Percentiles rank a stretch among this genome's conserved stretches.
These are phyloP conservation scores for Lepidurus couesii DNA, from an alignment of 1,140 invertebrate genomes.

Conservation along the genomic window DNA sequence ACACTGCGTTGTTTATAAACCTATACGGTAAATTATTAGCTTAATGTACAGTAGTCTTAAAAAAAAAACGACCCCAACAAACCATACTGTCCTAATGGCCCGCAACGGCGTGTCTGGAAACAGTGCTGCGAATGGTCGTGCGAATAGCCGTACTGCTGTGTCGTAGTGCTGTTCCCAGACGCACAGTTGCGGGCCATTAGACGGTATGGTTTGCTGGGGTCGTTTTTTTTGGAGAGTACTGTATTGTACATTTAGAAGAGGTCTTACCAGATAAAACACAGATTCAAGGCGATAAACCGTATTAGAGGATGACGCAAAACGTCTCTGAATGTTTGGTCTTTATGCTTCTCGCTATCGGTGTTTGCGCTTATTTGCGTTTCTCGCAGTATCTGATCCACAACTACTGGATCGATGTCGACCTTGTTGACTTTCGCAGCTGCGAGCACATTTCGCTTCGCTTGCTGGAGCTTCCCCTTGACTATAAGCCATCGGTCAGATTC, in stretches of 20 bases:
- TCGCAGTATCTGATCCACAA: neutral
- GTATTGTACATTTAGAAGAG: neutral
- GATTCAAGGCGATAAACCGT: neutral
- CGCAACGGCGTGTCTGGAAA: too few relatives aligned
- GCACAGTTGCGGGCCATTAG: too few relatives aligned
- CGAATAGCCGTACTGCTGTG: too few relatives aligned
- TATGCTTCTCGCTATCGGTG: neutral
- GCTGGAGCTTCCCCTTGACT: conserved; percentile 41
- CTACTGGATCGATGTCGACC: neutral
- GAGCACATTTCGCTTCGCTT: conserved; percentile 41
- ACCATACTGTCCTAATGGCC: too few relatives aligned
- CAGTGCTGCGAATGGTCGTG: too few relatives aligned
- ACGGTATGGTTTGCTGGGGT: too few relatives aligned
- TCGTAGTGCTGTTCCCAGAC: too few relatives aligned
- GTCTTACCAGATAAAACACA: neutral
- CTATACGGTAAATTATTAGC: neutral
- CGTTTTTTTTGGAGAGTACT: too few relatives aligned
- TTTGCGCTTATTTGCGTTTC: neutral
- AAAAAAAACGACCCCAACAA: too few relatives aligned
- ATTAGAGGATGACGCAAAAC: neutral
- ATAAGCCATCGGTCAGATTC: conserved; percentile 48
- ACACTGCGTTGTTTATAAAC: conserved; percentile 25
- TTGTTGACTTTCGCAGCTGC: conserved; percentile 40
- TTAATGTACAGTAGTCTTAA: too few relatives aligned
- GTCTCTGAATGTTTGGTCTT: neutral